A percentile compares a stretch with the other conserved stretches of the same genome.
These are phyloP conservation scores for Microcebus lehilahytsara DNA, from an alignment of 2,113 vertebrate genomes.

Conservation along the genomic window DNA sequence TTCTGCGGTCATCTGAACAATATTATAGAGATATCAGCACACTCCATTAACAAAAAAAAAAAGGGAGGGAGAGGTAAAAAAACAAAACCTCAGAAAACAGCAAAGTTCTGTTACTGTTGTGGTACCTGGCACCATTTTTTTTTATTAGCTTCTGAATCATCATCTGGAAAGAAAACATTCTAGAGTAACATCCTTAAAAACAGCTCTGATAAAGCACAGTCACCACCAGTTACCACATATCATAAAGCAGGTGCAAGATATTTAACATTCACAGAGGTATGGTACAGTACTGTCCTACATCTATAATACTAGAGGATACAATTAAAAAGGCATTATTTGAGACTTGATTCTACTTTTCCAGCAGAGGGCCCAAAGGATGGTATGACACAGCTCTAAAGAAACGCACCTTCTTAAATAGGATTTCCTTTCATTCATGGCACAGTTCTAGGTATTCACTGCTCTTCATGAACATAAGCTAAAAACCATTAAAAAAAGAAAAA, in stretches of 20 bases:
- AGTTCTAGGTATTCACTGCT: conserved; percentile 73
- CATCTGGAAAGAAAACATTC: conserved; percentile 83
- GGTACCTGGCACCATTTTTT: conserved; percentile 81
- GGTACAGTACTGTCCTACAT: conserved; percentile 86
- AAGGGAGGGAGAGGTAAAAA: background rate
- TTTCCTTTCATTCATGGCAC: conserved; percentile 70
- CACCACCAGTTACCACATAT: conserved; percentile 75
- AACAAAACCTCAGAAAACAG: conserved; percentile 12
- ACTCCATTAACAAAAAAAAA: conserved; percentile 71
- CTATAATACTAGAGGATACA: conserved; percentile 82
- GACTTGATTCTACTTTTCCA: conserved; percentile 41
- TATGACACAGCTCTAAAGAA: conserved; percentile 76
- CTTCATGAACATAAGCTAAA: conserved; percentile 79
- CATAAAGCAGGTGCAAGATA: conserved; percentile 85
- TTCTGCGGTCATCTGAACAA: conserved; percentile 86
- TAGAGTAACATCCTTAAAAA: conserved; percentile 87
- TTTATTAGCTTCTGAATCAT: conserved; percentile 84
- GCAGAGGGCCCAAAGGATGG: conserved; percentile 81
- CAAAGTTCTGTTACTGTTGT: conserved; percentile 32
- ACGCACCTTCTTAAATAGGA: conserved; percentile 65
- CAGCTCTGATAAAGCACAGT: conserved; percentile 71
- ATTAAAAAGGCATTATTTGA: too few relatives aligned
- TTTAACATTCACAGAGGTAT: conserved; percentile 87
- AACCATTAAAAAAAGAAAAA: conserved; percentile 63
- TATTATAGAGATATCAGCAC: conserved; percentile 84